Evolutionary conservation across 2,888 invertebrate species (phyloP).

Genomic region (Entomobrya multifasciata): DNA sequence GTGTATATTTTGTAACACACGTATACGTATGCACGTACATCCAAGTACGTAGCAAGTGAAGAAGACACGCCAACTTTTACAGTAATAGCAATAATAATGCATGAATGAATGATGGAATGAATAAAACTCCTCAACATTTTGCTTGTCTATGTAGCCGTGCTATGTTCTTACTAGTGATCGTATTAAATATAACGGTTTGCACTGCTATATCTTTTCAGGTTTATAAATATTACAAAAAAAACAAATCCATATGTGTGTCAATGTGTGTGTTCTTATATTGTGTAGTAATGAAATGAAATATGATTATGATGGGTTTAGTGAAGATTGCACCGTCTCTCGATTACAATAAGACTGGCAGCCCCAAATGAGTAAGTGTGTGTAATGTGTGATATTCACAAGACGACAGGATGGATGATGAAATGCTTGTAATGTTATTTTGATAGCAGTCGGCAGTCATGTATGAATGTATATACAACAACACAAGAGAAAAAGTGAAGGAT

Average conservation of each 20-base stretch:
- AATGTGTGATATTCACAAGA: background rate
- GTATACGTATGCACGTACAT: too few species aligned
- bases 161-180: too few species aligned
- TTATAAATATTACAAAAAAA: background rate
- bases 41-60: background rate
- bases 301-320: conserved; percentile 9
- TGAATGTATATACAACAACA: conserved; percentile 11
- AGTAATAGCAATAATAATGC: background rate
- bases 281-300: conserved; percentile 27
- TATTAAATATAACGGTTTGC: too few species aligned
- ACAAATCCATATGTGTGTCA: background rate
- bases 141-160: too few species aligned
- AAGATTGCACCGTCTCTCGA: background rate
- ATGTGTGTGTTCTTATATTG: background rate
- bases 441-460: conserved; percentile 6
- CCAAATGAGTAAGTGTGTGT: too few species aligned
- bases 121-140: too few species aligned
- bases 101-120: too few species aligned
- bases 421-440: background rate
- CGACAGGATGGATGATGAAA: conserved; percentile 34
- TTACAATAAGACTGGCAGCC: too few species aligned
- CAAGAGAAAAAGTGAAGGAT: conserved; percentile 14
- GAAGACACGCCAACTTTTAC: background rate
- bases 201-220: too few species aligned
- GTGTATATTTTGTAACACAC: too few species aligned